These are phyloP conservation scores for Atherinosoma microstoma DNA, from an alignment of 2,797 vertebrate genomes.

Conservation along the genomic window DNA sequence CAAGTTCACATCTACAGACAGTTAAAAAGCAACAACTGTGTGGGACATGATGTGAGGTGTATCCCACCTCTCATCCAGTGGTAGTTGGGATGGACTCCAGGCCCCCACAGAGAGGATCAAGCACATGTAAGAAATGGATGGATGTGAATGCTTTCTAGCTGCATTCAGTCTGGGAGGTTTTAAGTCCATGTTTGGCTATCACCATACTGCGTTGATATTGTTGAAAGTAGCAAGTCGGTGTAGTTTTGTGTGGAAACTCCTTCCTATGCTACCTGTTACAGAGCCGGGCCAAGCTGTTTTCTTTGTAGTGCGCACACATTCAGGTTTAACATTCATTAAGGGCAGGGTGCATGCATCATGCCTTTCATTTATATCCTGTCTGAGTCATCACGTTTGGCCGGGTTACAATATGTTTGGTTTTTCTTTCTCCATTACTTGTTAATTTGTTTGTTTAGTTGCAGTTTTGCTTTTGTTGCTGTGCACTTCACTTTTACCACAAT, in stretches of 20 bases:
- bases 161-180: too few relatives aligned
- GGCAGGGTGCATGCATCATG: too few relatives aligned
- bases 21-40: too few relatives aligned
- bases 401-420: too few relatives aligned
- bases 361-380: too few relatives aligned
- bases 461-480: neutral
- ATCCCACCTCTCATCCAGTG: neutral
- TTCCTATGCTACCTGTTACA: neutral
- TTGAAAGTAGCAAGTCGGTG: neutral
- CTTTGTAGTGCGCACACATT: neutral
- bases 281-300: neutral
- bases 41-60: too few relatives aligned
- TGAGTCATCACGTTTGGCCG: too few relatives aligned
- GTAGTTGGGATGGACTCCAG: neutral
- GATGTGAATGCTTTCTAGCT: neutral
- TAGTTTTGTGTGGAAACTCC: neutral
- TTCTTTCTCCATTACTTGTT: too few relatives aligned
- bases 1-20: too few relatives aligned
- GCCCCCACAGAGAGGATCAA: neutral
- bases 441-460: too few relatives aligned
- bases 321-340: neutral
- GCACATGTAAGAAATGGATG: neutral
- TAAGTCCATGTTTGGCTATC: neutral
- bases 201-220: neutral
- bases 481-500: neutral